Base-by-base conservation (phyloP, 2,113 vertebrate genomes). In the Mustelus asterias region DNA sequence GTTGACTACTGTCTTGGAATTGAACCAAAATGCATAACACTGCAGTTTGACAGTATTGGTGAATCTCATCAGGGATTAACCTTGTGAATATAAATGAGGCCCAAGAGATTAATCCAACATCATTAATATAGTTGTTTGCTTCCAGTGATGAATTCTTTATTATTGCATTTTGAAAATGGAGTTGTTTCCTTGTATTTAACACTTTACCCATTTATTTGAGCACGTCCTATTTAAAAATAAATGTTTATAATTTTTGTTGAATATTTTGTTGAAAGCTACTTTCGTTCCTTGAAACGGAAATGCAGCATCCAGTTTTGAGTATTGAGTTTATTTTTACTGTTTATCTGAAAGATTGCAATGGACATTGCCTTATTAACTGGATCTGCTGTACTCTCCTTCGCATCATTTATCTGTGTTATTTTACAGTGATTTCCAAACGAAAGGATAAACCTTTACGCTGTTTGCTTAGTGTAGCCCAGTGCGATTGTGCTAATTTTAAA, bases 31-130 rank as follows among this genome's bases (percentile, higher is more conserved):
- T 70, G 63, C 65, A 48, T 67, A 67, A 94, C 67, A 44, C 9
- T 70, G 93, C 65, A 94, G 37, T 94, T 70, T 94, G 67, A 41
- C 93, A 94, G 54, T 18, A 70, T 41, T 70, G 24, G 18, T 41
- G 22, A 70, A 48, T 94, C n/a, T 70, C 67, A 70, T 94, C 41
- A 6, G 65, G 93, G 93, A 94, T 94, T 70, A 94, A 69, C 67
- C 37, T 70, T 94, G 41, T 70, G 93, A 94, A 70, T 94, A 48
- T 70, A 94, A 94, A 94, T 94, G 93, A 94, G 93, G 5, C 93
- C 93, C 41, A 70, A 48, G 93, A 94, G 93, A 94, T 94, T 94
- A 94, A 94, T 94, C 65, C 48, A 70, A 70, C n/a, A 48, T 94
- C 93, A 69, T 94, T 94, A 94, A 94, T 70, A 70, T 70, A 70